Conservation (phyloP, 2,113 vertebrate species). For the Cygnus atratus region DNA sequence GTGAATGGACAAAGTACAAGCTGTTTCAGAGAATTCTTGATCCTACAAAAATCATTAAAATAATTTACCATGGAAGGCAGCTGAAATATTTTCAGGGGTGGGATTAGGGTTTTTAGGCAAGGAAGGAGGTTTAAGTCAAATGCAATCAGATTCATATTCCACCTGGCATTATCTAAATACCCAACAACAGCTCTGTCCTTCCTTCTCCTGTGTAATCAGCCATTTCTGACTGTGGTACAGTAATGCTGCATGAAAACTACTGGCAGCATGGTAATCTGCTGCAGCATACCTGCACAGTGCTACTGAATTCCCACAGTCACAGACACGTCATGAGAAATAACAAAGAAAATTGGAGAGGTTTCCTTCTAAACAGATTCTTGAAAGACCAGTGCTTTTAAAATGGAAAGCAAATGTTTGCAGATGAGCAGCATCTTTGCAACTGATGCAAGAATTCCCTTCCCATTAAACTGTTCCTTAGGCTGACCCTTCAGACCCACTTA, state of each 20-base stretch:
- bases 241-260: neutral
- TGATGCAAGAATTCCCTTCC: neutral
- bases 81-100: neutral
- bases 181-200: neutral
- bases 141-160: neutral
- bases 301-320: neutral
- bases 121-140: neutral
- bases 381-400: neutral
- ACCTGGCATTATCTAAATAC: slow-evolving; percentile 8
- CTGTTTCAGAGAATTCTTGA: neutral
- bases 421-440: neutral
- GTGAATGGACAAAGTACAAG: neutral
- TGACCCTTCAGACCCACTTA: neutral
- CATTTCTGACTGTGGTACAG: neutral
- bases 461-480: neutral
- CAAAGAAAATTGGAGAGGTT: neutral
- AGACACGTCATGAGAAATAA: neutral
- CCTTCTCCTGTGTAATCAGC: neutral
- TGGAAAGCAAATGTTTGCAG: neutral
- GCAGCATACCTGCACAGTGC: neutral
- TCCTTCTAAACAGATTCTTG: neutral
- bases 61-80: neutral
- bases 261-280: neutral
- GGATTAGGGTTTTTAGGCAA: neutral
- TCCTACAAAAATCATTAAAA: slow-evolving; percentile 4